Conservation (phyloP, 2,888 invertebrate species). For the Drosophila ezoana region DNA sequence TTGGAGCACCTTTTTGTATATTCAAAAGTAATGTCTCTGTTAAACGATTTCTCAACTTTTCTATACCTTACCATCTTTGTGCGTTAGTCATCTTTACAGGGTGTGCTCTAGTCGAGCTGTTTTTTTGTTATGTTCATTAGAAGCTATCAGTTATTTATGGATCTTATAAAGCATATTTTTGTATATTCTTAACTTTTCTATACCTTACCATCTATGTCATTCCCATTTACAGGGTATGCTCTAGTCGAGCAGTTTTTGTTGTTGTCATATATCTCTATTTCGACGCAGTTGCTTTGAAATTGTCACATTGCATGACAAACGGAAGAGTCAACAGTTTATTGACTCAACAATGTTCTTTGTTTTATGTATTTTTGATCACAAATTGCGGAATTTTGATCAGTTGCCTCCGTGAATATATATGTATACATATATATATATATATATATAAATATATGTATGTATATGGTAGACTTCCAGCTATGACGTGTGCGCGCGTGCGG, state of each 20-base stretch:
- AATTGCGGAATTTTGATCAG: conserved; percentile 51
- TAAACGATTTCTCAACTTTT: too few relatives aligned
- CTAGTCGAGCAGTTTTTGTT: neutral
- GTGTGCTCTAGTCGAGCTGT: too few relatives aligned
- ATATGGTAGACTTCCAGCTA: conserved; percentile 12
- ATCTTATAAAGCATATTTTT: too few relatives aligned
- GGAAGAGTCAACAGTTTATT: conserved; percentile 58
- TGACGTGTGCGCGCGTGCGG: conserved; percentile 24
- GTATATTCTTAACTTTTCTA: too few relatives aligned
- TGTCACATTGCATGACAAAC: conserved; percentile 49
- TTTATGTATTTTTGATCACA: conserved; percentile 59
- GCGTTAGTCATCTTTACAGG: too few relatives aligned
- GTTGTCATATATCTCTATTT: neutral
- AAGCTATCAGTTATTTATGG: too few relatives aligned
- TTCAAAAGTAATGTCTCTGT: too few relatives aligned
- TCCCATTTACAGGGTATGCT: conserved; percentile 3
- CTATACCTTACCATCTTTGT: too few relatives aligned
- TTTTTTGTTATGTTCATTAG: too few relatives aligned
- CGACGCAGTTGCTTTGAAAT: conserved; percentile 32
- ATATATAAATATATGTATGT: neutral
- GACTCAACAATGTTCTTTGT: conserved; percentile 58
- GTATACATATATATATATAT: neutral
- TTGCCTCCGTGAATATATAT: conserved; percentile 5
- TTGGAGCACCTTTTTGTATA: too few relatives aligned
- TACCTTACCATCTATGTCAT: too few relatives aligned